These are phyloP conservation scores for Aspiorhynchus laticeps DNA, from an alignment of 2,113 vertebrate species.

Conservation along the genomic window DNA sequence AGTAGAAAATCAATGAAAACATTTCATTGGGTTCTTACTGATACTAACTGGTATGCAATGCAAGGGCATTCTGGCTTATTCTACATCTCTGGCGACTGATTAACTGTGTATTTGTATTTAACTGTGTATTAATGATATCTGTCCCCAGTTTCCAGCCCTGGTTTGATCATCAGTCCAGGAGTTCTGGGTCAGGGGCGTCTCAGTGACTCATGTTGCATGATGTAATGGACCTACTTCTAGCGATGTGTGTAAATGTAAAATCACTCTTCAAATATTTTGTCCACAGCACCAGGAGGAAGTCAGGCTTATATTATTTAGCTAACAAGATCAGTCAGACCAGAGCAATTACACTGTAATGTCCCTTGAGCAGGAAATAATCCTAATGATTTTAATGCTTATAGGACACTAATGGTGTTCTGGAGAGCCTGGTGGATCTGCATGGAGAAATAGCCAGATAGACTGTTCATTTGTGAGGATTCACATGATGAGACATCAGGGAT, in stretches of 20 bases:
- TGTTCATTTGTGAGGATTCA: not conserved
- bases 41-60: no score
- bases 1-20: not conserved
- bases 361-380: slow-evolving; percentile 51
- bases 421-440: slow-evolving; percentile 34
- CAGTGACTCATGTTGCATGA: not conserved
- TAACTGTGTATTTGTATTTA: not conserved
- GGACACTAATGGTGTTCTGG: slow-evolving; percentile 49
- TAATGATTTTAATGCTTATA: slow-evolving; percentile 53
- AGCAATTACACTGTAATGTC: slow-evolving; percentile 52
- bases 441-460: slow-evolving; percentile 22
- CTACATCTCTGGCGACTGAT: not conserved
- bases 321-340: slow-evolving; percentile 53
- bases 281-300: slow-evolving; percentile 35
- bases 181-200: not conserved
- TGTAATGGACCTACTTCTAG: slow-evolving; percentile 27
- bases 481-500: not conserved
- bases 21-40: not conserved
- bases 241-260: slow-evolving; percentile 21
- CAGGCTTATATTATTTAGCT: slow-evolving; percentile 43
- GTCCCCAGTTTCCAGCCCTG: not conserved
- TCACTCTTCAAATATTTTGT: not conserved
- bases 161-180: not conserved
- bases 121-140: not conserved
- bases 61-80: not conserved